Evolutionary conservation across 2,888 invertebrate species (phyloP).

Genomic region (Eupsilia transversa): DNA sequence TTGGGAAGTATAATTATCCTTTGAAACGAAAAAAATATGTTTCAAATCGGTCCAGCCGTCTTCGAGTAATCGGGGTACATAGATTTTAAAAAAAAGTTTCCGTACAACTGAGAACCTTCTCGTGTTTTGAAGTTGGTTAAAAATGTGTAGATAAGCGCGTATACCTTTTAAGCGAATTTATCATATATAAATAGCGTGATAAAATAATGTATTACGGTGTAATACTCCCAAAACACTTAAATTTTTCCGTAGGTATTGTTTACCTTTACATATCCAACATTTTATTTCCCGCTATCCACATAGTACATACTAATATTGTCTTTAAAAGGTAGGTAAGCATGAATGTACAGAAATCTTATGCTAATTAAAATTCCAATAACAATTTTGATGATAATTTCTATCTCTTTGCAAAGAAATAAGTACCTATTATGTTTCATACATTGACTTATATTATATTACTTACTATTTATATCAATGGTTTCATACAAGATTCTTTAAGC

Average conservation of each 20-base stretch:
- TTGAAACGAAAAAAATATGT: too few relatives aligned
- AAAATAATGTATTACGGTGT: constrained; percentile 12
- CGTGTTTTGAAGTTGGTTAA: too few relatives aligned
- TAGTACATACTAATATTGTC: constrained; percentile 33
- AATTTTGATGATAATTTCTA: constrained; percentile 21
- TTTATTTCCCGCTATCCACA: constrained; percentile 43
- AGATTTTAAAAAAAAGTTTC: too few relatives aligned
- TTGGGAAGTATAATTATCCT: too few relatives aligned
- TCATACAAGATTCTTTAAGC: constrained; percentile 3
- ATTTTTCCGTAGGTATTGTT: constrained; percentile 27
- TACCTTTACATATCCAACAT: constrained; percentile 3
- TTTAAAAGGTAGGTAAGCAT: constrained; percentile 17
- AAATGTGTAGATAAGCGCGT: neutral
- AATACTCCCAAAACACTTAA: constrained; percentile 7
- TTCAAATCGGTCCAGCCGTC: too few relatives aligned
- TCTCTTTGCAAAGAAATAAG: neutral
- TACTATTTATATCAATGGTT: too few relatives aligned
- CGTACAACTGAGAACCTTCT: too few relatives aligned
- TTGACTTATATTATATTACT: too few relatives aligned
- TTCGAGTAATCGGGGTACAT: too few relatives aligned
- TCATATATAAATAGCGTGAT: neutral
- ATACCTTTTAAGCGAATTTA: neutral
- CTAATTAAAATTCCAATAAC: constrained; percentile 41
- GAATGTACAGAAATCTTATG: constrained; percentile 31
- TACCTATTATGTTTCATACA: neutral